A percentile compares a stretch with the other conserved stretches of the same genome.
phyloP scores from a whole-genome alignment of 2,113 vertebrate species.

The Nipponia nippon region DNA sequence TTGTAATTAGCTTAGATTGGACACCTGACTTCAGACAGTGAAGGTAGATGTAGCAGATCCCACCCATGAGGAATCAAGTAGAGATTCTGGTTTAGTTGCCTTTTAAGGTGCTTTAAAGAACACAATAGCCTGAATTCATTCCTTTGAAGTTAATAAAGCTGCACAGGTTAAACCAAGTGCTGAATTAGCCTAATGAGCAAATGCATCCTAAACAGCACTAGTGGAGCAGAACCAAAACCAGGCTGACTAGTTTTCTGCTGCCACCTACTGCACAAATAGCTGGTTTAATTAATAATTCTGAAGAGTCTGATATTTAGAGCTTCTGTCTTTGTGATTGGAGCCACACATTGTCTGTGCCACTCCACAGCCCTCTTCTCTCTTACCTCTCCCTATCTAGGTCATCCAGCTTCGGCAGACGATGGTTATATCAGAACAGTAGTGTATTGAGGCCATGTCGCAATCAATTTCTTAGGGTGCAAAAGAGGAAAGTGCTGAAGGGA shows the following conservation, averaged over 20 bases:
- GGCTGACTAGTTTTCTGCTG: background rate
- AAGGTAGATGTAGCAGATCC: background rate
- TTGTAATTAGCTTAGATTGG: background rate
- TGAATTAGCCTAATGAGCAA: background rate
- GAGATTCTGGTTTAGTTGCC: background rate
- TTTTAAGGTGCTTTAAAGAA: background rate
- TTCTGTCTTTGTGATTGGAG: background rate
- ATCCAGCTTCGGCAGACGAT: background rate
- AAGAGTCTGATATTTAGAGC: background rate
- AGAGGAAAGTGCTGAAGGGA: background rate
- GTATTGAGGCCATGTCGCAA: background rate
- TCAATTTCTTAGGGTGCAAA: background rate
- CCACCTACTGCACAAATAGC: conserved; percentile 48
- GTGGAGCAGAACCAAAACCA: background rate
- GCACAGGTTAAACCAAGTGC: background rate
- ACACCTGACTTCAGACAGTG: background rate
- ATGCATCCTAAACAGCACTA: background rate
- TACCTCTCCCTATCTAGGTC: background rate
- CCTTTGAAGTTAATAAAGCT: background rate
- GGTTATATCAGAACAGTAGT: background rate
- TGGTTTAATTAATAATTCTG: background rate
- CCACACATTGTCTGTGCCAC: background rate
- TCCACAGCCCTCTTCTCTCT: background rate
- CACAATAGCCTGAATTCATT: background rate
- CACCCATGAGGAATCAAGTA: background rate